Evolutionary conservation across 2,888 invertebrate species (phyloP), one percentile per base, ranked within the genome.

Genomic region (Xestoiulus laeticollis): DNA sequence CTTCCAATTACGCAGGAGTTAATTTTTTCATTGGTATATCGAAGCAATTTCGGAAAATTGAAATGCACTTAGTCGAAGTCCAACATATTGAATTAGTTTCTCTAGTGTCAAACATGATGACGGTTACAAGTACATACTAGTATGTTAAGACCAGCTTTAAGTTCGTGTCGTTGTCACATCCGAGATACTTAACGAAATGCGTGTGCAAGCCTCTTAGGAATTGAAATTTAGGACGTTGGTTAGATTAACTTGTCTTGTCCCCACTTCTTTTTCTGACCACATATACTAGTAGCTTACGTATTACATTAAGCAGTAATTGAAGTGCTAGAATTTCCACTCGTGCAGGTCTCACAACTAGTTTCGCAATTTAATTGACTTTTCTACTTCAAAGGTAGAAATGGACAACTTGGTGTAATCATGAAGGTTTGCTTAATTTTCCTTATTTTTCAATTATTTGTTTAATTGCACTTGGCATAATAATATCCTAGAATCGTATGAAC

Each of bases 181-280:
- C 14, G 30, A 16, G 78, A 30, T 30, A 78, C 26, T 10, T 26
- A 30, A 30, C 26, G 78, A 78, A 78, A 30, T 78, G 26, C 78
- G 26, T 78, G 78, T 59, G 6, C 78, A 26, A 6, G 78, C 30
- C 78, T 8, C 78, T 78, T 14, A 78, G 14, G 78, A 30, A 30
- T 30, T 30, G 26, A 30, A 78, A 78, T 78, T 48, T 78, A 78
- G 78, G 78, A 78, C 78, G 30, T 30, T 14, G 78, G 78, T 78
- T 30, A 78, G 78, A 78, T 78, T 78, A 78, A 14, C 78, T 78
- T 22, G 22, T 59, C 59, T 59, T 59, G 59, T 22, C 1, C 78
- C 16, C 12, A 30, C 30, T 68, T 26, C 30, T 12, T 78, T 78
- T 78, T 30, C 78, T 78, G 78, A 78, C 78, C 78, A 14, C 78